Percentiles rank a stretch among this genome's conserved stretches.
These are phyloP conservation scores for Tetanocera ferruginea DNA, from an alignment of 2,888 invertebrate genomes.

Conservation along the genomic window DNA sequence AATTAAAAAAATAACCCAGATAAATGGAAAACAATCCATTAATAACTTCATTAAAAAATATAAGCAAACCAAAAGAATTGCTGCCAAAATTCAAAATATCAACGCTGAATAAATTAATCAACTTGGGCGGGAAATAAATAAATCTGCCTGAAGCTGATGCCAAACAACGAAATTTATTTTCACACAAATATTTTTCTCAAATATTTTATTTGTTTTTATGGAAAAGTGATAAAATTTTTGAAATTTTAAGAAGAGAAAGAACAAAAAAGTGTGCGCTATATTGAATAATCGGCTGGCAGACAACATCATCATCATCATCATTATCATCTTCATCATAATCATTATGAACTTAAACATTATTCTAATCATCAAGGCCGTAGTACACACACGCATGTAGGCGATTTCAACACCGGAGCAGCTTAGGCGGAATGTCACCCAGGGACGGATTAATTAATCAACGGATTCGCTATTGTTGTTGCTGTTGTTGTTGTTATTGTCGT, in stretches of 20 bases:
- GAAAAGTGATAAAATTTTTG: constrained; percentile 8
- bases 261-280: background rate
- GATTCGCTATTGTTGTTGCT: background rate
- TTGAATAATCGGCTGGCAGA: constrained; percentile 19
- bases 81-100: constrained; percentile 15
- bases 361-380: background rate
- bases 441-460: constrained; percentile 30
- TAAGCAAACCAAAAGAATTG: background rate
- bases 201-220: constrained; percentile 4
- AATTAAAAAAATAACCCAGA: no score
- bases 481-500: background rate
- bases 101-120: constrained; percentile 20
- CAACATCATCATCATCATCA: background rate
- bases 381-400: no score
- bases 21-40: background rate
- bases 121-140: constrained; percentile 6
- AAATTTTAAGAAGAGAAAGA: background rate
- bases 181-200: background rate
- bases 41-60: constrained; percentile 19
- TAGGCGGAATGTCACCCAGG: constrained; percentile 16
- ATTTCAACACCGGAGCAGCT: background rate
- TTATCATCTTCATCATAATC: background rate
- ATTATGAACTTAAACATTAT: background rate
- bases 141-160: background rate
- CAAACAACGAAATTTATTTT: background rate